Conservation (phyloP, 2,113 vertebrate genomes). For the Egretta garzetta region DNA sequence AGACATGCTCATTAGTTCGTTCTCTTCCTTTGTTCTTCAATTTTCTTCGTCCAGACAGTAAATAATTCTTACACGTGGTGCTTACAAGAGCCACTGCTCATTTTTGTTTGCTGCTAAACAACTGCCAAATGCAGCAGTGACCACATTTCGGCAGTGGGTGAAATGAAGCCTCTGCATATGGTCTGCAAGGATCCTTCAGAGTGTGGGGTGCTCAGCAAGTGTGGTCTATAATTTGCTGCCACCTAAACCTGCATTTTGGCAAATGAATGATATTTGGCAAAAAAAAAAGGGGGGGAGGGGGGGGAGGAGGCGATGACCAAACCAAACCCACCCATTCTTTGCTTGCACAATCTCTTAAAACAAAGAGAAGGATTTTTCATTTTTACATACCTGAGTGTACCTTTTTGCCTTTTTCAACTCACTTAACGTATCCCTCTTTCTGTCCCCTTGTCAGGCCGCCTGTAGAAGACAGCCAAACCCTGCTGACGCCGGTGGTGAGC, state of each 20-base stretch:
- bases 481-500: constrained; percentile 93
- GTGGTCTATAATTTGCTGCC: background rate
- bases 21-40: background rate
- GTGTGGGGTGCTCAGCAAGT: background rate
- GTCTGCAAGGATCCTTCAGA: background rate
- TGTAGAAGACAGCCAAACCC: constrained; percentile 90
- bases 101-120: background rate
- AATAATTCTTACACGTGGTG: background rate
- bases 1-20: background rate
- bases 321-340: background rate
- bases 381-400: background rate
- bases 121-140: background rate
- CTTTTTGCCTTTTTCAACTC: background rate
- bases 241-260: background rate
- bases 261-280: background rate
- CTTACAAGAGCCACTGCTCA: background rate
- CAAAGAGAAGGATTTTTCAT: background rate
- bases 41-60: background rate
- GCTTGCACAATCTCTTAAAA: background rate
- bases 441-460: constrained; percentile 77
- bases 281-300: too few species aligned
- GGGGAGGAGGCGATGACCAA: background rate
- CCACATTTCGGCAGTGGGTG: background rate
- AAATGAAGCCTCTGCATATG: background rate
- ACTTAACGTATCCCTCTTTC: background rate